phyloP scores from a whole-genome alignment of 2,888 invertebrate genomes.

The Lepidochitona cinerea region DNA sequence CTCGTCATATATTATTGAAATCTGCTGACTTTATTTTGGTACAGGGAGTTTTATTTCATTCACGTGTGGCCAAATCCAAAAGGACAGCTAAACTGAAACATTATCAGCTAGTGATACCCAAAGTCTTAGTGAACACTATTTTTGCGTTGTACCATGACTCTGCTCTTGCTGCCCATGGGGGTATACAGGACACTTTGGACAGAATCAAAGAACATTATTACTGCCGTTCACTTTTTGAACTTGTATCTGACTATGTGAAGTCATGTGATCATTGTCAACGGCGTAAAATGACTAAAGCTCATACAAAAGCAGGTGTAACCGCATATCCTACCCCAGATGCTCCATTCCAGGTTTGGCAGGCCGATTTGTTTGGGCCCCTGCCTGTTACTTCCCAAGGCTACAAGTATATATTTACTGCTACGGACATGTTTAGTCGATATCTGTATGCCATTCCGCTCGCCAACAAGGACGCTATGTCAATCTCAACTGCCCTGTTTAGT shows the following conservation, averaged over 20 bases:
- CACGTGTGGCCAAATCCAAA: conserved; percentile 12
- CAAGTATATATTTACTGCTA: neutral
- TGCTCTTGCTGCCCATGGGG: conserved; percentile 14
- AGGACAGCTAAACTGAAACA: conserved; percentile 4
- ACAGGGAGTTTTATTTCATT: conserved; percentile 8
- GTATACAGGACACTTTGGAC: conserved; percentile 15
- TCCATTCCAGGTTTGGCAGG: neutral
- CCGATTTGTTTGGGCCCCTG: neutral
- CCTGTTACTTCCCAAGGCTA: neutral
- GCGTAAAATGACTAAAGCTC: conserved; percentile 6
- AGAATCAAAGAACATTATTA: conserved; percentile 12
- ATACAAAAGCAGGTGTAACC: neutral
- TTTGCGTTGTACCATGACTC: conserved; percentile 5
- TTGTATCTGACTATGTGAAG: conserved; percentile 7
- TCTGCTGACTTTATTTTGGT: conserved; percentile 1
- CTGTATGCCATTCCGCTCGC: neutral
- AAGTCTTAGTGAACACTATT: neutral
- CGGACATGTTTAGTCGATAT: neutral
- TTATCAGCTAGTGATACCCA: conserved; percentile 14
- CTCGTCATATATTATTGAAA: conserved; percentile 12
- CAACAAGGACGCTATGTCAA: neutral
- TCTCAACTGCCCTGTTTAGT: neutral
- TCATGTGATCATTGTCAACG: conserved; percentile 12
- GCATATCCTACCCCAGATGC: neutral
- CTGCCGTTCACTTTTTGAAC: neutral